Evolutionary conservation across 2,888 invertebrate species (phyloP).

Genomic region (Callosobruchus maculatus): DNA sequence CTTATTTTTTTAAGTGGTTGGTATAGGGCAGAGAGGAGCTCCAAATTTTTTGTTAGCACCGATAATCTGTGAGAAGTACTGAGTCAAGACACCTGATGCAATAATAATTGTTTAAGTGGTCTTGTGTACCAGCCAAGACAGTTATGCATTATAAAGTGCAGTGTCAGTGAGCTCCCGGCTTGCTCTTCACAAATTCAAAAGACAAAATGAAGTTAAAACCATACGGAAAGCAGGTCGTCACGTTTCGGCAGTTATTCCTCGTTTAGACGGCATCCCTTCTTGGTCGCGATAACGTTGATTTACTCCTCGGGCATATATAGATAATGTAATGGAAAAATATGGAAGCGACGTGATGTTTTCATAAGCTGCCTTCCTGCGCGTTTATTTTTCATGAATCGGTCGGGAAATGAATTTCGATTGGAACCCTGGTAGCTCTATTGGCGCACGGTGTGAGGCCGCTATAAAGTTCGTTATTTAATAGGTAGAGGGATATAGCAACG

Average conservation of each 20-base stretch:
- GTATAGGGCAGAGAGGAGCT: no score
- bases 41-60: no score
- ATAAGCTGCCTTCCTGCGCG: conserved; percentile 10
- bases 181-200: no score
- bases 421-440: not conserved
- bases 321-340: conserved; percentile 52
- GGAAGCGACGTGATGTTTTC: conserved; percentile 38
- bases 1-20: no score
- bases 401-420: conserved; percentile 17
- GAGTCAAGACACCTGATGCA: no score
- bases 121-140: no score
- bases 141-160: no score
- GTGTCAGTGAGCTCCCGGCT: no score
- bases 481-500: not conserved
- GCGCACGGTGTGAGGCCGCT: not conserved
- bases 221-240: conserved; percentile 44
- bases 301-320: conserved; percentile 47
- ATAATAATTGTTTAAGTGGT: no score
- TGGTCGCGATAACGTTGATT: conserved; percentile 45
- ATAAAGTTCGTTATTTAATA: not conserved
- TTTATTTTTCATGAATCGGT: conserved; percentile 20
- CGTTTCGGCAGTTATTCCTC: conserved; percentile 50
- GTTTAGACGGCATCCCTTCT: conserved; percentile 33
- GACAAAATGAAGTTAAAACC: conserved; percentile 42
- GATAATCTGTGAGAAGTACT: no score